Percentiles rank a stretch among this genome's conserved stretches.
Evolutionary conservation across 2,113 vertebrate genomes (phyloP).

Genomic region (Xenus cinereus): DNA sequence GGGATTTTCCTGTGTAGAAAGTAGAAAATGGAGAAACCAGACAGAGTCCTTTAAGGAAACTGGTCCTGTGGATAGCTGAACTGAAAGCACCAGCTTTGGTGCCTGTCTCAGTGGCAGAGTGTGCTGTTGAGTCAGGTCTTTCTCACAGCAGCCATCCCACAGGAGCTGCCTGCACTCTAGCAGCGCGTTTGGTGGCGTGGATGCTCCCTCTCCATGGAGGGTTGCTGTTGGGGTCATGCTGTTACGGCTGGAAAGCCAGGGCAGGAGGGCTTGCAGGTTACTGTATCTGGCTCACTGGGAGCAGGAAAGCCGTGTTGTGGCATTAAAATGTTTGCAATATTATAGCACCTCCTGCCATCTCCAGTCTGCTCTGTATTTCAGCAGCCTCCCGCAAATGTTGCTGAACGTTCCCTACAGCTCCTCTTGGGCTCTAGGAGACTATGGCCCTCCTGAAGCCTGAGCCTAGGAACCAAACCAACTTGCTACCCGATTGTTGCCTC

Average conservation of each 20-base stretch:
- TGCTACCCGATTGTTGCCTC: background rate
- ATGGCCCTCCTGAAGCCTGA: background rate
- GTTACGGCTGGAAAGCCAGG: background rate
- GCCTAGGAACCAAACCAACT: background rate
- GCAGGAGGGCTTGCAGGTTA: background rate
- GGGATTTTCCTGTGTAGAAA: background rate
- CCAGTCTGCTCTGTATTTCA: background rate
- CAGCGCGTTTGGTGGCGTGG: conserved; percentile 1
- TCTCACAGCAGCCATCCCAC: background rate
- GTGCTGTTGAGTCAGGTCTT: background rate
- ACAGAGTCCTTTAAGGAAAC: background rate
- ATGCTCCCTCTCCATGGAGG: background rate
- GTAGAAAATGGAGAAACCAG: background rate
- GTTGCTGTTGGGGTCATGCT: background rate
- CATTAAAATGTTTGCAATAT: background rate
- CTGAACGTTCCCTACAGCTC: background rate
- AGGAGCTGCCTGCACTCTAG: conserved; percentile 9
- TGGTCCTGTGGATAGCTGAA: background rate
- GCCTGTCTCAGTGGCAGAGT: background rate
- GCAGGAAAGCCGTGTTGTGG: background rate
- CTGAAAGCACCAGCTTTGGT: background rate
- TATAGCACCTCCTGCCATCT: background rate
- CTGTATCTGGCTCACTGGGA: background rate
- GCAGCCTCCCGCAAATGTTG: background rate
- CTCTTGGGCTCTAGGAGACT: background rate